Base-by-base conservation (phyloP, 2,888 invertebrate species). In the Sinohyriopsis cumingii region DNA sequence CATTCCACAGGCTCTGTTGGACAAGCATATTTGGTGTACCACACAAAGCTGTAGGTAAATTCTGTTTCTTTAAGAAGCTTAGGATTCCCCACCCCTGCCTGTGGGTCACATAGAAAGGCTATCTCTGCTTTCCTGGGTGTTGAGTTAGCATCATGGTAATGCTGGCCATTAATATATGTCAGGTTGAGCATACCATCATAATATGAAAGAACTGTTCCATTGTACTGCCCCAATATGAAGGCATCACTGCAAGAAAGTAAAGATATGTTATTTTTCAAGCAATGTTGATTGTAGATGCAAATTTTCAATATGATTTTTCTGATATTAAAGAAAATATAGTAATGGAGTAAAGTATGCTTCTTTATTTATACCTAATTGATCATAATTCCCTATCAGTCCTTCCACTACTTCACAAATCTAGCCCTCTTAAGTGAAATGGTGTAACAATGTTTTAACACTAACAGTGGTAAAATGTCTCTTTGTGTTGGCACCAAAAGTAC, bases 111-210 rank as follows among this genome's bases (percentile, higher is more conserved):
- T 12, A 88, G 67, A 70, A 90, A 89, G 4, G 85, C 82, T 22
- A 90, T 89, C 75, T 86, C 81, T 0, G 88, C 86, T 63, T 75
- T 79, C 20, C 89, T 77, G 0, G 81, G 82, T 9, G 82, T 82
- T 1, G 79, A 72, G 18, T 80, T 71, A 0, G 64, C 64, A 69
- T 83, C 77, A 66, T 82, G 73, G 72, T 89, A 88, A 9, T 73
- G 71, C 5, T 77, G 72, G 33, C 86, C 87, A 1, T 88, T 89
- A 12, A 79, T 73, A 67, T 88, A 89, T 1, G 87, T 88, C 57
- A 90, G 71, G 59, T 89, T 89, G 9, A 89, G 76, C 56, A 89
- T 79, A 5, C 89, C 89, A 81, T 89, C 86, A 70, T 80, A 85
- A 69, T 89, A 90, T 7, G 72, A 70, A 22, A 89, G 68, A 18